Evolutionary conservation across 2,888 invertebrate genomes (phyloP), one percentile per base, ranked within the genome.

Genomic region (Drosophila setosimentum): DNA sequence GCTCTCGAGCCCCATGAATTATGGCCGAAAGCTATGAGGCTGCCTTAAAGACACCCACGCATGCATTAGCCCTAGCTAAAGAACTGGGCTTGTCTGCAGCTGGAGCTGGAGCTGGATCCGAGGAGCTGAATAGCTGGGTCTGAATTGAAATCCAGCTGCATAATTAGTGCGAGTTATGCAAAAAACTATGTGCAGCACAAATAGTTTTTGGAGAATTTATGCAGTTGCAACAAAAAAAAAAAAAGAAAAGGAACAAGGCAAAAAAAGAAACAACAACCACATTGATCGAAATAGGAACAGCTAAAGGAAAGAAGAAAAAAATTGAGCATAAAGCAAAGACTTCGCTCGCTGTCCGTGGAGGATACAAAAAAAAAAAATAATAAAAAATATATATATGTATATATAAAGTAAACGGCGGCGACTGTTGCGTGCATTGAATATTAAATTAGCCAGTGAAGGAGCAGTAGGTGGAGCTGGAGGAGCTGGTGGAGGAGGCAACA

Each of bases 381-480:
- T 55, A 54, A 63, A 42, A 48, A 45, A 51, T 27, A 42, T 45
- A 21, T 45, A 30, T n/a, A n/a, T 33, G 1, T 54, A 69, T 72
- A 76, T 74, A 72, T 64, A 61, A 80, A 75, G 79, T 74, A 82
- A 89, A 76, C 72, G 84, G 40, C 73, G 82, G 79, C 70, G 83
- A 82, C 82, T 80, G 78, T 76, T 81, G 87, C 90, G 90, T 88
- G 88, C 81, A 78, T 78, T 86, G 88, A 86, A 88, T 88, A 78
- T 76, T 79, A 90, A 88, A 90, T 90, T 76, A 88, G 80, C 72
- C 69, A 62, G 61, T 40, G 49, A 16, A 48, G 48, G 24, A 58
- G 48, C 37, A 13, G 21, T 40, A 24, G 58, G 51, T 18, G 27
- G 37, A 54, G 35, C 18, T 30, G 57, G 10, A 29, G 50, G 21